phyloP scores from a whole-genome alignment of 2,113 vertebrate genomes.

The Chaetops frenatus region DNA sequence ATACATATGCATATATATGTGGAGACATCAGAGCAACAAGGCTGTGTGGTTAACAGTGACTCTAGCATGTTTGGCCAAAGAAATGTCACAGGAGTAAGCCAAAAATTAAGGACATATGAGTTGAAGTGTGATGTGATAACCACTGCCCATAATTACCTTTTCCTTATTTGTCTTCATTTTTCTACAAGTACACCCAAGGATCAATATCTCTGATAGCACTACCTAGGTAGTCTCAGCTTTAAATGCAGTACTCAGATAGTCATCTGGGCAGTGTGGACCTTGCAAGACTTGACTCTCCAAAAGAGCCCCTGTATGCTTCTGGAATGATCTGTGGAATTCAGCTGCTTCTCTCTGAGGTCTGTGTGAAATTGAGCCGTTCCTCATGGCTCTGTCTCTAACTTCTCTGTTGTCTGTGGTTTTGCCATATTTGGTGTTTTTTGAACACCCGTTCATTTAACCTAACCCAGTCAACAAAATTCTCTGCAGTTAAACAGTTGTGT shows the following conservation, averaged over 20 bases:
- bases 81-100: background rate
- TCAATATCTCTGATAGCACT: background rate
- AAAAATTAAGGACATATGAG: background rate
- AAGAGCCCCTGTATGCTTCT: background rate
- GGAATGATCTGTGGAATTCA: background rate
- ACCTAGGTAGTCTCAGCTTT: background rate
- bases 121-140: background rate
- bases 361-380: background rate
- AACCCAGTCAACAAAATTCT: background rate
- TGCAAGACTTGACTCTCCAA: background rate
- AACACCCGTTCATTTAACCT: background rate
- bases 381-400: background rate
- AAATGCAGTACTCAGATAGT: background rate
- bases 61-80: background rate
- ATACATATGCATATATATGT: background rate
- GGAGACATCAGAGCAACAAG: background rate
- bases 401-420: background rate
- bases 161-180: background rate
- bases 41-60: background rate
- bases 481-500: rapidly evolving
- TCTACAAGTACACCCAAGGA: background rate
- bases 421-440: background rate
- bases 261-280: background rate
- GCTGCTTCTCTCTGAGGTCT: background rate
- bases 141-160: background rate